These are phyloP conservation scores for Phragmatobia fuliginosa DNA, from an alignment of 2,888 invertebrate genomes.

Conservation along the genomic window DNA sequence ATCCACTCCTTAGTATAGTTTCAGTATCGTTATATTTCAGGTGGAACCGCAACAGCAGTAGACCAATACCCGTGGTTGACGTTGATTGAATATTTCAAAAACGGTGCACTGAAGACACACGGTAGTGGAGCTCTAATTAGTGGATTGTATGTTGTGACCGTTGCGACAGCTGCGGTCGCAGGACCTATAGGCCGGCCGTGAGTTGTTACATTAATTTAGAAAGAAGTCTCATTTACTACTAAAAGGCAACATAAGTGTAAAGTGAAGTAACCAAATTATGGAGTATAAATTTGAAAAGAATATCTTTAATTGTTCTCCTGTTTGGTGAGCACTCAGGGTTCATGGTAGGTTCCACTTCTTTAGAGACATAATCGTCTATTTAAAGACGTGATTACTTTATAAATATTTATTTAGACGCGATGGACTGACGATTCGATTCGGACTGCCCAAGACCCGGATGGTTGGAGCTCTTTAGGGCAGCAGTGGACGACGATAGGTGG, in stretches of 20 bases:
- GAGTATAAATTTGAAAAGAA: not conserved
- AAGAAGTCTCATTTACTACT: not conserved
- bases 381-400: not conserved
- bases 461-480: too few relatives aligned
- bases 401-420: not conserved
- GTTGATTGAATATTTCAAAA: conserved; percentile 75
- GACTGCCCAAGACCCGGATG: too few relatives aligned
- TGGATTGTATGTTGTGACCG: conserved; percentile 83
- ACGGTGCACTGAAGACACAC: conserved; percentile 54
- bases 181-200: conserved; percentile 75
- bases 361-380: too few relatives aligned
- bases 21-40: conserved; percentile 40
- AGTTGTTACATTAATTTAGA: conserved; percentile 47
- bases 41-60: conserved; percentile 69
- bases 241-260: not conserved
- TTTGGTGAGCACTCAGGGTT: not conserved
- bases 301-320: not conserved
- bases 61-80: conserved; percentile 88
- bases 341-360: not conserved
- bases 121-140: conserved; percentile 83
- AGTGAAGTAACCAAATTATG: not conserved
- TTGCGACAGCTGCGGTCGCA: conserved; percentile 58
- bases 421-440: too few relatives aligned
- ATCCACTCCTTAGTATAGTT: not conserved
- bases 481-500: too few relatives aligned